These are phyloP conservation scores for Semaprochilodus insignis DNA, from an alignment of 2,797 vertebrate species.

Conservation along the genomic window DNA sequence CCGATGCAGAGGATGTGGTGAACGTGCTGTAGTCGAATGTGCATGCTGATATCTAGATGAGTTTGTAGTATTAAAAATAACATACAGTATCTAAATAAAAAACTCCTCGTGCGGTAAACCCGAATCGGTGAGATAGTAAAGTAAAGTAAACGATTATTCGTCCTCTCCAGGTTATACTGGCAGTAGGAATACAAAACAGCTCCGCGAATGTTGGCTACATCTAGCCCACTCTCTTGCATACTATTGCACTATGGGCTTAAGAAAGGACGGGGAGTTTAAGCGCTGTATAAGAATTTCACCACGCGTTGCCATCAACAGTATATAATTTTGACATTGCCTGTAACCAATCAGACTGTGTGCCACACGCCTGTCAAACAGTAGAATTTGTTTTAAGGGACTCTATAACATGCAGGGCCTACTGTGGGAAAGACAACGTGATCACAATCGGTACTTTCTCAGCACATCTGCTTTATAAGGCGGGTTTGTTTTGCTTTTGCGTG, in stretches of 20 bases:
- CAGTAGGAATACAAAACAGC: too few relatives aligned
- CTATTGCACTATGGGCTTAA: background rate
- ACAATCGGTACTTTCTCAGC: background rate
- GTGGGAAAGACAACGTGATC: background rate
- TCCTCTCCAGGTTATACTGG: too few relatives aligned
- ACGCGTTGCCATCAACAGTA: conserved; percentile 2
- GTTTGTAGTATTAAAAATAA: too few relatives aligned
- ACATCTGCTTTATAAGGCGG: conserved; percentile 9
- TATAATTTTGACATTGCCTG: conserved; percentile 8
- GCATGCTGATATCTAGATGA: too few relatives aligned
- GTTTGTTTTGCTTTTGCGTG: conserved; percentile 5
- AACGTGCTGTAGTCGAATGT: too few relatives aligned
- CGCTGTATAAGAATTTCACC: background rate
- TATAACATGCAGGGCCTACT: conserved; percentile 33
- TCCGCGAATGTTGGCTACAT: too few relatives aligned
- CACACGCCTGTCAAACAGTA: conserved; percentile 35
- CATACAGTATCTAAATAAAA: too few relatives aligned
- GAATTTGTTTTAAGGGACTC: conserved; percentile 13
- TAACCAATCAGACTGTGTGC: conserved; percentile 20
- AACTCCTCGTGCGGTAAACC: too few relatives aligned
- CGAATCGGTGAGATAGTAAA: too few relatives aligned
- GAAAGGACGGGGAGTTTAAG: background rate
- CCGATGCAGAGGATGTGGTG: too few relatives aligned
- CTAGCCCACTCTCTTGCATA: background rate
- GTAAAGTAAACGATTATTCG: too few relatives aligned